Base-by-base conservation (phyloP, 2,888 invertebrate genomes). In the Caenorhabditis sp. region DNA sequence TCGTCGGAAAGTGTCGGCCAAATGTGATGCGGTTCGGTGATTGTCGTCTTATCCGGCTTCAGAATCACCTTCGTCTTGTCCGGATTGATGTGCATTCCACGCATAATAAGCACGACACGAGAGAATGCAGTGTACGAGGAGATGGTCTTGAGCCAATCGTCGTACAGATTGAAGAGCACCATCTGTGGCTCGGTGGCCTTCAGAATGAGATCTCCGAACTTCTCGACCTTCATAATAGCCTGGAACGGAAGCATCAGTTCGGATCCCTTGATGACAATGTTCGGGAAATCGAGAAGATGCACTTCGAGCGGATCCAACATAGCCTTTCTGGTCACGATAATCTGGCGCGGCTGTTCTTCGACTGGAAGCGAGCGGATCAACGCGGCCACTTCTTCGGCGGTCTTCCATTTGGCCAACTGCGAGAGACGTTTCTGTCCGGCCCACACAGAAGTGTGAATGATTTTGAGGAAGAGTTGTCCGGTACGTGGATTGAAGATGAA, bases 391-490 rank as follows among this genome's bases (percentile, higher is more conserved):
- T 99, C 99, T 92, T 99, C 99, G 56, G 99, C 99, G 0, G 99
- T 99, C 91, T 99, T 99, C 99, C 99, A 99, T 91, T 99, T 99
- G 9, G 99, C 99, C 90, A 99, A 92, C 92, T 96, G 97, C 88
- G 97, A 97, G 7, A 99, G 92, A 94, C 98, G 98, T 91, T 99
- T 99, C 91, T 99, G 98, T 41, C 98, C 99, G 0, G 99, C 98
- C 99, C 99, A 99, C 50, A 99, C 99, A 5, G 96, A 97, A 0
- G 99, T 99, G 90, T 99, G 99, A 90, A 99, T 99, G 88, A 99
- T 99, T 92, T 99, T 99, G 84, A 99, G 92, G 92, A 99, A 99
- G 53, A 99, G 92, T 90, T 99, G 76, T 17, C 99, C 99, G 0
- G 99, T 99, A 77, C 99, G 92, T 7, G 99, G 99, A 91, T 99